Evolutionary conservation across 2,888 invertebrate genomes (phyloP), one percentile per base, ranked within the genome.

Genomic region (Cataglyphis cursor): DNA sequence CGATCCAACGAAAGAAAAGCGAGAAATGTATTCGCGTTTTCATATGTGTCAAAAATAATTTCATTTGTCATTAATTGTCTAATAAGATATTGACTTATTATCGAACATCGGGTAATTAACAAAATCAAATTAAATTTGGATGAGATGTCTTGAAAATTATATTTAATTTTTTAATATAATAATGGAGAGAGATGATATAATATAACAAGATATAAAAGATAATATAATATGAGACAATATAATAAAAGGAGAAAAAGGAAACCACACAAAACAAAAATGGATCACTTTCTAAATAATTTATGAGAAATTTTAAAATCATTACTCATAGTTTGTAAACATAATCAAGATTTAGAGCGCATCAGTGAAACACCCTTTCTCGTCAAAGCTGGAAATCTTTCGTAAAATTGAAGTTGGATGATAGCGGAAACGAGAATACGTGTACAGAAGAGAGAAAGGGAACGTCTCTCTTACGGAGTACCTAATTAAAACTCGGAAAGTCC

Each of bases 401-500:
- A 88, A 80, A 88, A 91, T 91, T 91, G 91, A 91, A 91, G 90
- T 87, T 87, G 85, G 68, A 57, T 10, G 54, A 24, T 28, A 54
- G 31, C 38, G 41, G 44, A 28, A 84, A 78, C 44, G 51, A 73
- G 57, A 73, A 62, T 24, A 12, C 28, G 59, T 62, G 35, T 61
- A 41, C 28, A 62, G 81, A 86, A 75, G 74, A 48, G 81, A 80
- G 82, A 66, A n/a, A 57, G 28, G 72, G 78, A 81, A 83, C 21
- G 73, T 72, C 59, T 59, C 89, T 89, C 89, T 87, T 83, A 81
- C 88, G 89, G 88, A 92, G 92, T 93, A 51, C n/a, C 8, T 51
- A 93, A 93, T 93, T 93, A 93, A 93, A 93, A 93, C 90, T 92
- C 90, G 84, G 89, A 90, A 91, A 91, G 89, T 92, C 90, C 85